Evolutionary conservation across 2,888 invertebrate species (phyloP), one percentile per base, ranked within the genome.

Genomic region (Acanthacorydalis orientalis): DNA sequence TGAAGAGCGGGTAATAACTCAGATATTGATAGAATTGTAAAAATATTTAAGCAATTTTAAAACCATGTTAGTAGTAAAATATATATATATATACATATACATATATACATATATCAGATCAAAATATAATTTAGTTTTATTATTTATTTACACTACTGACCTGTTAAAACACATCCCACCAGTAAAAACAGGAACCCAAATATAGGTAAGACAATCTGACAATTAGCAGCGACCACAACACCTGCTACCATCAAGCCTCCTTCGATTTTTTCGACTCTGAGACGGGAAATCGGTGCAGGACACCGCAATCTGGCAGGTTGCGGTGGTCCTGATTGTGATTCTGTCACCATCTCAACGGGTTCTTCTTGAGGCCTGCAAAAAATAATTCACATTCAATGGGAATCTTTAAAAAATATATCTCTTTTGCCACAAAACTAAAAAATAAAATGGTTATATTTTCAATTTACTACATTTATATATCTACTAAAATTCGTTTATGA

Each of bases 231-330:
- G 40, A 83, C 77, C 14, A 82, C 80, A 46, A 83, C 80, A 3
- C 83, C 83, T 10, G 83, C 82, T 40, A 83, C 81, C 63, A 82
- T 78, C 49, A 84, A 69, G 23, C 83, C 83, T 44, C 81, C 82
- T 60, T 83, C 82, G 62, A 82, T 80, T 64, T 81, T 82, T 66
- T 83, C 83, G 53, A 83, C 80, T 52, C 80, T 73, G 46, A 80
- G 69, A 48, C 80, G 72, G 48, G 80, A 78, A 59, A 80, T 76
- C 45, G 79, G 77, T 39, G 79, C 74, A 47, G 80, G 79, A 62
- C 80, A 80, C 59, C 72, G 64, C 49, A 61, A 70, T 68, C 57
- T 69, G 68, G 23, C 69, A 68, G 46, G 70, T 68, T 23, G 69
- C 68, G 46, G 35, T 61, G 55, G 56, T 59, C 63, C 40, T 50